These are phyloP conservation scores for Plagodis pulveraria DNA, from an alignment of 2,888 invertebrate genomes.

Conservation along the genomic window DNA sequence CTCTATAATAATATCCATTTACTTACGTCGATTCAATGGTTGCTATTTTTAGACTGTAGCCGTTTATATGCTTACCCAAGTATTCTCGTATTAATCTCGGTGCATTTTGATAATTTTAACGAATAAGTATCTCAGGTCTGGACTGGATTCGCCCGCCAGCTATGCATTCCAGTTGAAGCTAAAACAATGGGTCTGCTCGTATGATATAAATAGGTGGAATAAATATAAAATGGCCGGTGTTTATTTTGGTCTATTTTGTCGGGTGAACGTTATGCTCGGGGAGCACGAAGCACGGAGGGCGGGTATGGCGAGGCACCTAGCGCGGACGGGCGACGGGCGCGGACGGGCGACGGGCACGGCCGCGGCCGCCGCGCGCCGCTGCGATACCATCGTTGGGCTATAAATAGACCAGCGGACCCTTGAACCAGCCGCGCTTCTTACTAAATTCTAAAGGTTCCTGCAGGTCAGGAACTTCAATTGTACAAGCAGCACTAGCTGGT, in stretches of 20 bases:
- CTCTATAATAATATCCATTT: conserved; percentile 42
- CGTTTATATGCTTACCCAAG: conserved; percentile 21
- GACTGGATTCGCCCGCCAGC: conserved; percentile 65
- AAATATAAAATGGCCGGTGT: conserved; percentile 70
- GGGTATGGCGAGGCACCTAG: conserved; percentile 63
- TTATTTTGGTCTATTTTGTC: conserved; percentile 78
- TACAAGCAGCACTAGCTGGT: too few species aligned
- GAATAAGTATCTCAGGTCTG: conserved; percentile 51
- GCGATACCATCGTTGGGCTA: conserved; percentile 78
- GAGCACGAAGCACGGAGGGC: conserved; percentile 74
- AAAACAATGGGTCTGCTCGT: conserved; percentile 72
- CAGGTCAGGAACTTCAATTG: conserved; percentile 2
- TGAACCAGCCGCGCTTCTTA: conserved; percentile 74
- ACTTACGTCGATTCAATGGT: conserved; percentile 51
- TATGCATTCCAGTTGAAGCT: conserved; percentile 71
- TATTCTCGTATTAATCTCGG: conserved; percentile 25
- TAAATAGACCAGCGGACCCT: conserved; percentile 82
- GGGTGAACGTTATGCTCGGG: conserved; percentile 75
- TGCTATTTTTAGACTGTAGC: conserved; percentile 17
- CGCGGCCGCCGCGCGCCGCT: conserved; percentile 48
- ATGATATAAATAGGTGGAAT: conserved; percentile 79
- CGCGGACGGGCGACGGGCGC: conserved; percentile 54
- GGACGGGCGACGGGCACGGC: conserved; percentile 58
- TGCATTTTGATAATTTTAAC: conserved; percentile 62
- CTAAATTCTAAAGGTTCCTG: conserved; percentile 10